Evolutionary conservation across 2,888 invertebrate species (phyloP).

Genomic region (Petrolisthes cinctipes): DNA sequence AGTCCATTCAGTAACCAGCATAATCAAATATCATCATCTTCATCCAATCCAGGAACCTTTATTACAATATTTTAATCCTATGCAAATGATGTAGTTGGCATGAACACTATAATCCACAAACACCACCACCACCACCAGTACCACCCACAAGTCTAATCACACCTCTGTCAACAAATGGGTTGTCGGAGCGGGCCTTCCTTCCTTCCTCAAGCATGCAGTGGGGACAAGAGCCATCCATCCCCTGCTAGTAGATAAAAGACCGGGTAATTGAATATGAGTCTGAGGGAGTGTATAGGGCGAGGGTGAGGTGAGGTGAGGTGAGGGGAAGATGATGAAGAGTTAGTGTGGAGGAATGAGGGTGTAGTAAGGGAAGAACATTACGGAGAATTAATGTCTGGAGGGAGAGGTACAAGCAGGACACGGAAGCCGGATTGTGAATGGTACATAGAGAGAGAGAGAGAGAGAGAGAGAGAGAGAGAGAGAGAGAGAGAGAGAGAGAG

Average conservation of each 20-base stretch:
- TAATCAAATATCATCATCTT: too few relatives aligned
- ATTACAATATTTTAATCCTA: too few relatives aligned
- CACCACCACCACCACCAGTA: too few relatives aligned
- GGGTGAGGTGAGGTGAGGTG: too few relatives aligned
- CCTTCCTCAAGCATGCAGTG: not conserved
- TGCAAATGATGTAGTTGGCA: too few relatives aligned
- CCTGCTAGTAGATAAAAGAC: not conserved
- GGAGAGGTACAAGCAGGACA: not conserved
- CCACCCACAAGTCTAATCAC: too few relatives aligned
- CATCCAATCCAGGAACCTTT: too few relatives aligned
- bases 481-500: not conserved
- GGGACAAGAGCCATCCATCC: not conserved
- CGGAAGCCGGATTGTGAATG: not conserved
- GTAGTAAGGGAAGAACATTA: slow-evolving; percentile 1
- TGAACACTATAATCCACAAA: too few relatives aligned
- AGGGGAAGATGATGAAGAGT: slow-evolving; percentile 19
- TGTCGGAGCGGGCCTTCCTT: not conserved
- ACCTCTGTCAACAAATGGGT: too few relatives aligned
- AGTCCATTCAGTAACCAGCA: too few relatives aligned
- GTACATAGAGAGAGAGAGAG: not conserved
- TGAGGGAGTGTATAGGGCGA: slow-evolving; percentile 3
- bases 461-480: slow-evolving; percentile 1
- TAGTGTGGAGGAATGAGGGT: not conserved
- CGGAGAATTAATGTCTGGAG: not conserved
- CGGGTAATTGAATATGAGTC: not conserved